Evolutionary conservation across 2,113 vertebrate genomes (phyloP), one percentile per base, ranked within the genome.

Genomic region (Sapayoa aenigma): DNA sequence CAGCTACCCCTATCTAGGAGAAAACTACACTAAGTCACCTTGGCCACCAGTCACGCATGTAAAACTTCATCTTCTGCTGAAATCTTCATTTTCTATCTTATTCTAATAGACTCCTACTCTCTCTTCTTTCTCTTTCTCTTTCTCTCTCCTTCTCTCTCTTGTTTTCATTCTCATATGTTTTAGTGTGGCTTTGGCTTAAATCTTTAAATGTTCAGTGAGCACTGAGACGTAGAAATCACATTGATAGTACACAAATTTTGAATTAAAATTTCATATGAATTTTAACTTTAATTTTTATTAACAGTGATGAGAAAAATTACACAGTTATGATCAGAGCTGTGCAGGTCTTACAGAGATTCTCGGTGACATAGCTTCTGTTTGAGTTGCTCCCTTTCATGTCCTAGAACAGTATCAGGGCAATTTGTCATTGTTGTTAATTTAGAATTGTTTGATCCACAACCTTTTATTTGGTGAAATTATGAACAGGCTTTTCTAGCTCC

Each of bases 361-460:
- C 96, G 85, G 79, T 89, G 92, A 75, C 69, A 96, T 66, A 96
- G 93, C 69, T 84, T 94, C 94, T 95, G 67, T 80, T 96, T 94
- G 66, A 97, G 86, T 92, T 90, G 73, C 81, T 96, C 95, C 88
- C 69, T 96, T 97, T 96, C 69, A 96, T 90, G 80, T 94, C 92
- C 86, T 93, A 94, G 84, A 89, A 56, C 63, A 89, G 68, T 84
- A 88, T 25, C 60, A 87, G 90, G 67, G 79, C 41, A 94, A 90
- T 95, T 96, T 95, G 35, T 95, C 94, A 92, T 89, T 96, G 65
- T 95, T 97, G 95, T 96, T 95, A 94, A 96, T 96, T 96, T 92
- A 92, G 85, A 88, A 95, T 94, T 66, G 19, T 80, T 97, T 97
- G 53, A 97, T 89, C 80, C 93, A 86, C 82, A 95, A 59, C 46